These are phyloP conservation scores for Vultur gryphus DNA, from an alignment of 2,797 vertebrate species.

Conservation along the genomic window DNA sequence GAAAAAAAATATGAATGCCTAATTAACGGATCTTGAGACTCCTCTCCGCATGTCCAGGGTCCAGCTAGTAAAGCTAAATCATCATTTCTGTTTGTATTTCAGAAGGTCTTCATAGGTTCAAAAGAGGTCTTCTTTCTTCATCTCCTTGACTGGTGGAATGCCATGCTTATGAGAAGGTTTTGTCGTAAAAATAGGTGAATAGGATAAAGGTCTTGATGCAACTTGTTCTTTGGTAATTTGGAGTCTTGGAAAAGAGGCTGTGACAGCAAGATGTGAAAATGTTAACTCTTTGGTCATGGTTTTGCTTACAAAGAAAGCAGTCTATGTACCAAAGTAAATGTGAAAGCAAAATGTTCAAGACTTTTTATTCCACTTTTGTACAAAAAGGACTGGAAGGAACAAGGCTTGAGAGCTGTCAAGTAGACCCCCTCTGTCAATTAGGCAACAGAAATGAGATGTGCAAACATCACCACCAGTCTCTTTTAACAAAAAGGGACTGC, in stretches of 20 bases:
- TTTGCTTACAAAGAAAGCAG: background rate
- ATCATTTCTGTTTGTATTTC: background rate
- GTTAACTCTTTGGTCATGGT: background rate
- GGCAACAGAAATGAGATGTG: background rate
- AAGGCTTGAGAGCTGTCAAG: background rate
- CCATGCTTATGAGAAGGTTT: background rate
- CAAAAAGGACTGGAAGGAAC: background rate
- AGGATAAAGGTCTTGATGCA: background rate
- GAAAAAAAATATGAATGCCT: background rate
- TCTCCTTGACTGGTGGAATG: background rate
- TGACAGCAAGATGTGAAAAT: background rate
- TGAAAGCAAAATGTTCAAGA: background rate
- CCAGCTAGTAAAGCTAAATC: background rate
- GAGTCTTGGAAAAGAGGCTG: background rate
- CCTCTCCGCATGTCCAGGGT: background rate
- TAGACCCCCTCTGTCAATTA: background rate
- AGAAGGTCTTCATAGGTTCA: background rate
- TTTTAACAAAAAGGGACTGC: background rate
- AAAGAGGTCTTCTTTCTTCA: background rate
- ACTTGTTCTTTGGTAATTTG: background rate
- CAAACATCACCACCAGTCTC: background rate
- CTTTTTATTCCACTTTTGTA: background rate
- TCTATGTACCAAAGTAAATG: background rate
- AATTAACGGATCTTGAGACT: background rate
- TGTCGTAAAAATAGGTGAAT: background rate